Percentiles rank a stretch among this genome's conserved stretches.
These are phyloP conservation scores for Craterocephalus amniculus DNA, from an alignment of 2,797 vertebrate species.

Conservation along the genomic window DNA sequence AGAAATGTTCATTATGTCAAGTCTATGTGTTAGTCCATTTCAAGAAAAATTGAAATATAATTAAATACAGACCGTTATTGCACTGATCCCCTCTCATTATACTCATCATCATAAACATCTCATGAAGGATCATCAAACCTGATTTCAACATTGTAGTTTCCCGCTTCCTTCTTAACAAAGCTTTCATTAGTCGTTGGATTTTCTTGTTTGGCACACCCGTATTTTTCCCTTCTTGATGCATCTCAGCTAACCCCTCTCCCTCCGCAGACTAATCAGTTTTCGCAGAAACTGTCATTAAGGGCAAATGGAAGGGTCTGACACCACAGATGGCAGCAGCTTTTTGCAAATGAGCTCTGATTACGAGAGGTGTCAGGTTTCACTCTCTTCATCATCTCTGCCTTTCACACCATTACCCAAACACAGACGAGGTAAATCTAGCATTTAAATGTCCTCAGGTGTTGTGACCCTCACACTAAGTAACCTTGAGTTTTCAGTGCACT, in stretches of 20 bases:
- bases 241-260: constrained; percentile 24
- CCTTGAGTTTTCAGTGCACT: constrained; percentile 56
- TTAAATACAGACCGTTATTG: constrained; percentile 28
- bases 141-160: constrained; percentile 45
- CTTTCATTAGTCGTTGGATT: constrained; percentile 52
- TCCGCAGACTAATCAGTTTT: constrained; percentile 65
- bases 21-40: constrained; percentile 27
- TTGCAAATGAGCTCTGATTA: constrained; percentile 80
- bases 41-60: constrained; percentile 22
- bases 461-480: constrained; percentile 26
- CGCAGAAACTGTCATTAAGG: constrained; percentile 73
- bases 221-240: constrained; percentile 23
- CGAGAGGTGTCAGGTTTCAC: constrained; percentile 74
- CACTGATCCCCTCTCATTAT: constrained; percentile 21
- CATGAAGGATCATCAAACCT: constrained; percentile 38
- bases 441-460: constrained; percentile 4
- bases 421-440: constrained; percentile 28
- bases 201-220: constrained; percentile 66
- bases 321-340: constrained; percentile 77
- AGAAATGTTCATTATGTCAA: background rate
- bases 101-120: constrained; percentile 33
- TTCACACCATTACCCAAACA: constrained; percentile 72
- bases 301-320: constrained; percentile 60
- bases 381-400: constrained; percentile 61
- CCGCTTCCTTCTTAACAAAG: constrained; percentile 33